These are phyloP conservation scores for Ruditapes philippinarum DNA, from an alignment of 1,140 invertebrate species.

Conservation along the genomic window DNA sequence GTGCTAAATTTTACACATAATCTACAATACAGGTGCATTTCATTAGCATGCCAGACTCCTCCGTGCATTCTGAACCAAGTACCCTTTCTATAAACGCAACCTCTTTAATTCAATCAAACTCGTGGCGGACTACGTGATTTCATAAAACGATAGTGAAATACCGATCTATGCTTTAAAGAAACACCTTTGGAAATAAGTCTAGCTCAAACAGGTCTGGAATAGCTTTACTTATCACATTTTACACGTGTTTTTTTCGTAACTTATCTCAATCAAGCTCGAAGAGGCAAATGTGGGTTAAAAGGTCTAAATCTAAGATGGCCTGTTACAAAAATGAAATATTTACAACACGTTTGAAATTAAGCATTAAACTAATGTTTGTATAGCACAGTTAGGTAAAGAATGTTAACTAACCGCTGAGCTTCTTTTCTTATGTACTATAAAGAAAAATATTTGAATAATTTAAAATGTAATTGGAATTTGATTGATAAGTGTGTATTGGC, in stretches of 20 bases:
- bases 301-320: neutral
- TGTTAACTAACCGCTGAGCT: no score
- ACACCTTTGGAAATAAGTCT: neutral
- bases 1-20: no score
- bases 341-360: neutral
- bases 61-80: neutral
- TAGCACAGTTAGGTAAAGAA: no score
- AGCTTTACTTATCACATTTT: neutral
- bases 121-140: slow-evolving; percentile 32
- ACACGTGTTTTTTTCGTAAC: slow-evolving; percentile 14
- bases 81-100: neutral
- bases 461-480: no score
- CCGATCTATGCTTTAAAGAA: slow-evolving; percentile 4
- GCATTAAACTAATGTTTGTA: neutral
- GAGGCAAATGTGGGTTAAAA: neutral
- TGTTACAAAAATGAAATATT: neutral
- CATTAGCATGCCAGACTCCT: neutral
- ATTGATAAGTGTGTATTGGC: no score
- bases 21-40: neutral
- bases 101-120: slow-evolving; percentile 45
- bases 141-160: slow-evolving; percentile 22
- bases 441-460: no score
- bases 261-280: neutral
- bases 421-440: no score
- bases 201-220: neutral